A percentile compares a stretch with the other conserved stretches of the same genome.
phyloP scores from a whole-genome alignment of 2,888 invertebrate genomes.

The Cephus pygmeus region DNA sequence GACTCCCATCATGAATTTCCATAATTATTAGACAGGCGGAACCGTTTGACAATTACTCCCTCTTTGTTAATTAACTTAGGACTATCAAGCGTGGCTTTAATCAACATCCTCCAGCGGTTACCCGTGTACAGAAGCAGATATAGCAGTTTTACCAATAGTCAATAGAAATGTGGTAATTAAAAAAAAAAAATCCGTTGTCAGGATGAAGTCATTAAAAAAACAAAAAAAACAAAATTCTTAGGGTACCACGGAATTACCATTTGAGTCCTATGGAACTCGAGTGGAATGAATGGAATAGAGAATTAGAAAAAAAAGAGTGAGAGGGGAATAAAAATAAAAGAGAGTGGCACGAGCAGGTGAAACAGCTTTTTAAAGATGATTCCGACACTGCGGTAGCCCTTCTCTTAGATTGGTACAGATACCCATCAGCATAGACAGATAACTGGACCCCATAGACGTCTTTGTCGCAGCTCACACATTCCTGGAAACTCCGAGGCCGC shows the following conservation, averaged over 20 bases:
- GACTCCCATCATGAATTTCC: background rate
- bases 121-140: background rate
- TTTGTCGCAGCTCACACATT: background rate
- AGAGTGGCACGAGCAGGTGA: background rate
- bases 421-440: background rate
- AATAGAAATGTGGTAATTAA: background rate
- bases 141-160: background rate
- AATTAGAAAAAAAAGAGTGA: no score
- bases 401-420: background rate
- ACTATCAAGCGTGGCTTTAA: background rate
- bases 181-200: background rate
- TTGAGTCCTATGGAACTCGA: background rate
- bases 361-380: background rate
- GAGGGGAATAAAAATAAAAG: background rate
- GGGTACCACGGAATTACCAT: background rate
- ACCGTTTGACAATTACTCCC: background rate
- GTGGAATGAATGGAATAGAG: background rate
- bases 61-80: background rate
- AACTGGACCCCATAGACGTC: background rate
- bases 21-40: background rate
- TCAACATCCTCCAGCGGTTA: background rate
- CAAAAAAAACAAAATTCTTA: background rate
- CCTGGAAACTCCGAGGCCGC: background rate
- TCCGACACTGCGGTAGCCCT: background rate
- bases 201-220: background rate